phyloP scores from a whole-genome alignment of 1,140 invertebrate species.

The Drosophila nigromelanica region DNA sequence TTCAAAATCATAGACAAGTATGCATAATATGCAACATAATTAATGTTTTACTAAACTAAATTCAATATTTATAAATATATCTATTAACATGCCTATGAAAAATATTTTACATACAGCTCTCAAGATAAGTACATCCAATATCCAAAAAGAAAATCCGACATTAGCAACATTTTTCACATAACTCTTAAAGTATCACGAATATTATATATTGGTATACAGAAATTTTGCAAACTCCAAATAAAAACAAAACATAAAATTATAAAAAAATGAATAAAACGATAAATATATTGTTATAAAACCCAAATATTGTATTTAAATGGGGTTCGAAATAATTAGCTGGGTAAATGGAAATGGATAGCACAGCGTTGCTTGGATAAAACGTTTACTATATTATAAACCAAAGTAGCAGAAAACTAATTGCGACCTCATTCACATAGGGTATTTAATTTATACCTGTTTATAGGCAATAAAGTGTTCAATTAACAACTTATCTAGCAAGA shows the following conservation, averaged over 20 bases:
- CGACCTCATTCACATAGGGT: too few species aligned
- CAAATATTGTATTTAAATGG: neutral
- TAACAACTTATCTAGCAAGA: too few species aligned
- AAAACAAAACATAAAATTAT: slow-evolving; percentile 39
- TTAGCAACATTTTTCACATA: slow-evolving; percentile 52
- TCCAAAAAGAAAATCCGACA: slow-evolving; percentile 11
- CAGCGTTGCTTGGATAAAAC: too few species aligned
- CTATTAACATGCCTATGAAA: slow-evolving; percentile 8
- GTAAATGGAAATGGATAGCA: too few species aligned
- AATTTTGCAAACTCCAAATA: slow-evolving; percentile 45
- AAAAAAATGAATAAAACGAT: slow-evolving; percentile 51
- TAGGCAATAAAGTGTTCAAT: too few species aligned
- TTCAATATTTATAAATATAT: slow-evolving; percentile 25
- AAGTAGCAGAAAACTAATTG: too few species aligned
- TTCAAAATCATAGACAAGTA: slow-evolving; percentile 76
- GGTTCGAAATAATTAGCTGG: too few species aligned
- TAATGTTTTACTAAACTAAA: slow-evolving; percentile 52
- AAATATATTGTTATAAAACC: slow-evolving; percentile 79
- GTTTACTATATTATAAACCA: too few species aligned
- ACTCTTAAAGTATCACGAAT: slow-evolving; percentile 37
- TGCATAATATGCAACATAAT: slow-evolving; percentile 47
- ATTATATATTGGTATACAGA: slow-evolving; percentile 65
- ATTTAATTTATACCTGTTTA: too few species aligned
- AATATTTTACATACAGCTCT: slow-evolving; percentile 56
- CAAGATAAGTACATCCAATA: slow-evolving; percentile 27